Conservation (phyloP, 1,140 invertebrate genomes). For the Papilio dardanus region DNA sequence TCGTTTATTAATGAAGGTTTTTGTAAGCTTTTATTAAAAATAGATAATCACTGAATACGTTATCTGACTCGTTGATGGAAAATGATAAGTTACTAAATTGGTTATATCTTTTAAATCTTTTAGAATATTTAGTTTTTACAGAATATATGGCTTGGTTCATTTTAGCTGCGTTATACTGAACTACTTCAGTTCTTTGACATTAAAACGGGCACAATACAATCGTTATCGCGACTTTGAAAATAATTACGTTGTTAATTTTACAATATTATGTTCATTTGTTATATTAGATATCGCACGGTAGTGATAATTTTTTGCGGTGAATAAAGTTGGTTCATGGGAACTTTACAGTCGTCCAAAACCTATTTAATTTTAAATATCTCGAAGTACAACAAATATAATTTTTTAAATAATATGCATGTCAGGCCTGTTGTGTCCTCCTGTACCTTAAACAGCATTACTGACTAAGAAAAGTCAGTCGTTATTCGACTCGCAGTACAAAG, state of each 20-base stretch:
- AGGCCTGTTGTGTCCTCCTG: no score
- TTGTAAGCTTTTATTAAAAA: slow-evolving; percentile 28
- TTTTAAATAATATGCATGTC: no score
- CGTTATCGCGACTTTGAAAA: slow-evolving; percentile 14
- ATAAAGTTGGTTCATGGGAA: not conserved
- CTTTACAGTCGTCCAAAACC: not conserved
- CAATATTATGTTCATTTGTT: slow-evolving; percentile 15
- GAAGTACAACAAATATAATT: not conserved
- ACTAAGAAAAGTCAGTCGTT: not conserved
- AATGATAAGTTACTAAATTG: not conserved
- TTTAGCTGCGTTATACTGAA: not conserved
- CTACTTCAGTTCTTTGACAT: slow-evolving; percentile 11
- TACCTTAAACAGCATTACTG: not conserved
- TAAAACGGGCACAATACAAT: not conserved
- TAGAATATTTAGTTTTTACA: no score
- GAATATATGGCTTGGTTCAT: not conserved
- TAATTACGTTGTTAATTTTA: slow-evolving; percentile 21
- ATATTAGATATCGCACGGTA: slow-evolving; percentile 10
- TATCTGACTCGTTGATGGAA: slow-evolving; percentile 1
- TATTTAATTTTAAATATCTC: not conserved
- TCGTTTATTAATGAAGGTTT: slow-evolving; percentile 25
- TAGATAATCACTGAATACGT: slow-evolving; percentile 13
- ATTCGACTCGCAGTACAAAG: no score
- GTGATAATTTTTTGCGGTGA: slow-evolving; percentile 4
- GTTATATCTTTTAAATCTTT: not conserved